A percentile compares a stretch with the other conserved stretches of the same genome.
phyloP scores from a whole-genome alignment of 64 coral and sea anemone species.

The Actinia equina region DNA sequence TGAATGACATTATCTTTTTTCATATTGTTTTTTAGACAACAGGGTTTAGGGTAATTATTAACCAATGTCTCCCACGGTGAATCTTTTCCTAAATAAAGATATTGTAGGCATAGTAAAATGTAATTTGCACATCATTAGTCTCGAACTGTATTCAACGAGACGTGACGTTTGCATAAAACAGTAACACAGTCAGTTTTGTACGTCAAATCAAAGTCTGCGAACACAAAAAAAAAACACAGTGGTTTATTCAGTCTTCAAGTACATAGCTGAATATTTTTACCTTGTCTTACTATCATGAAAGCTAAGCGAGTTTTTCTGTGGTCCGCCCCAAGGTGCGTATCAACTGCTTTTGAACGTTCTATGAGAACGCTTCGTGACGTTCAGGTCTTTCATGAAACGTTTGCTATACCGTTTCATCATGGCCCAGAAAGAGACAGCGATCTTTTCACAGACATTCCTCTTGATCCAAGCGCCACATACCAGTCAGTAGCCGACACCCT shows the following conservation, averaged over 20 bases:
- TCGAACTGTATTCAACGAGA: background rate
- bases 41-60: background rate
- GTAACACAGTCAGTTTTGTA: background rate
- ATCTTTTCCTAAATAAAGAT: background rate
- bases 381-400: constrained; percentile 40
- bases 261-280: background rate
- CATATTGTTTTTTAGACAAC: background rate
- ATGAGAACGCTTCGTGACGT: constrained; percentile 28
- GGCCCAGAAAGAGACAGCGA: constrained; percentile 27
- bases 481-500: constrained; percentile 30
- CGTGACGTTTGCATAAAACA: background rate
- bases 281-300: background rate
- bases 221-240: background rate
- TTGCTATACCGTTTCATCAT: constrained; percentile 25
- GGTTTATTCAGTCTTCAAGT: background rate
- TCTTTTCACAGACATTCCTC: constrained; percentile 17
- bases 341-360: constrained; percentile 46
- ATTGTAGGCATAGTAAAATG: background rate
- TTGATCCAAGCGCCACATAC: constrained; percentile 20
- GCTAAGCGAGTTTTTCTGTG: constrained; percentile 22
- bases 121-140: background rate
- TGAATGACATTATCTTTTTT: background rate
- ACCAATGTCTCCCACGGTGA: background rate
- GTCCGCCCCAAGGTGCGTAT: constrained; percentile 46
- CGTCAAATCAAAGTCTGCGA: no score